Evolutionary conservation across 2,888 invertebrate species (phyloP).

Genomic region (Epistrophe eligans): DNA sequence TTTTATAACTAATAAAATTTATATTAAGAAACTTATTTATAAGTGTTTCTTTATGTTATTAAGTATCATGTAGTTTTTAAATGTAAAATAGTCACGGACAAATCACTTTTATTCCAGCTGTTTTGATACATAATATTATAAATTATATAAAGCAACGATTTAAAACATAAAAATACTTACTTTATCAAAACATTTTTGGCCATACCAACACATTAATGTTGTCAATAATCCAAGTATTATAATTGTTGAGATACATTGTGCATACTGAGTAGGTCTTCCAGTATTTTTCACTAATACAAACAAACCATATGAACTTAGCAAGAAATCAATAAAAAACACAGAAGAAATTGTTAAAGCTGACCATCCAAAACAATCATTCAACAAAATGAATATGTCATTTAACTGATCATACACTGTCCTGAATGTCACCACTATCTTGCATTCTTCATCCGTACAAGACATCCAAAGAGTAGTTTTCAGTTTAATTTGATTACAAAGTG

Average conservation of each 20-base stretch:
- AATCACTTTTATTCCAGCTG: no score
- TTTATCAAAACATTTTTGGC: constrained; percentile 50
- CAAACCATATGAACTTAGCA: constrained; percentile 80
- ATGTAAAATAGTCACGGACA: no score
- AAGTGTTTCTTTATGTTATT: no score
- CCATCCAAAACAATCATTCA: constrained; percentile 82
- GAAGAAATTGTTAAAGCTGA: constrained; percentile 79
- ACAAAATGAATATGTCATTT: constrained; percentile 77
- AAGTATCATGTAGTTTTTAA: no score
- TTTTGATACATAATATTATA: no score
- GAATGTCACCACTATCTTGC: constrained; percentile 76
- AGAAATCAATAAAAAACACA: constrained; percentile 80
- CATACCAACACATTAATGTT: constrained; percentile 50
- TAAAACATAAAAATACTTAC: constrained; percentile 31
- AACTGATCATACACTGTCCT: constrained; percentile 79
- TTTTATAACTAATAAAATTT: no score
- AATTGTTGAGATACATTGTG: neutral
- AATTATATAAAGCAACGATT: neutral
- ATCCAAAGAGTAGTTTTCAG: constrained; percentile 31
- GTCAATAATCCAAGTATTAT: constrained; percentile 6
- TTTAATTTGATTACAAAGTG: constrained; percentile 14
- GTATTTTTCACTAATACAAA: constrained; percentile 68
- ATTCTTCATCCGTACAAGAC: constrained; percentile 45
- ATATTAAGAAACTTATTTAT: no score
- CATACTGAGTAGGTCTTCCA: neutral